Evolutionary conservation across 2,113 vertebrate genomes (phyloP).

Genomic region (Sinocyclocheilus rhinocerous): DNA sequence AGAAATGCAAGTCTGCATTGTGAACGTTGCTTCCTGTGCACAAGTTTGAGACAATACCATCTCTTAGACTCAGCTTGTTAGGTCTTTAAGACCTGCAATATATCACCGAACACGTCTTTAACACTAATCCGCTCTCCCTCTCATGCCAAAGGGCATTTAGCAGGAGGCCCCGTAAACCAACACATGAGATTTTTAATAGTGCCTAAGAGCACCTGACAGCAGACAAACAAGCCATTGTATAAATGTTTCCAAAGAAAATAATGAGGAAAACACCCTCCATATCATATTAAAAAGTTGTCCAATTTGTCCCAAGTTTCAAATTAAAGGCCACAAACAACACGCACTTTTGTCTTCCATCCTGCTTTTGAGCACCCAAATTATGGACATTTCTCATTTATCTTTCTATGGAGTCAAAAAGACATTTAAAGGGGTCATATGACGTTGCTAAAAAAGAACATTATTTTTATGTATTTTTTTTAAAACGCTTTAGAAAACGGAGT

Average conservation of each 20-base stretch:
- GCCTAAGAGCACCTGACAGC: not conserved
- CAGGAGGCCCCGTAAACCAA: constrained; percentile 19
- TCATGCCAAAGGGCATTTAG: constrained; percentile 6
- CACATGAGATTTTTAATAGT: not conserved
- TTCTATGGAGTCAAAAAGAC: not conserved
- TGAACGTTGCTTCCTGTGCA: not conserved
- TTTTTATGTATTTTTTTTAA: too few relatives aligned
- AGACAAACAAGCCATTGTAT: not conserved
- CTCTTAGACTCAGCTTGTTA: not conserved
- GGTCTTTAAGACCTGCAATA: not conserved
- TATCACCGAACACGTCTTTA: not conserved
- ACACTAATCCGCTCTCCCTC: not conserved
- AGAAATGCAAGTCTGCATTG: not conserved
- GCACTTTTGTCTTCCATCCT: not conserved
- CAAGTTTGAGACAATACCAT: not conserved
- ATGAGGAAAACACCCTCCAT: not conserved
- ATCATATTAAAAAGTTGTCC: not conserved
- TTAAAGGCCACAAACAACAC: not conserved
- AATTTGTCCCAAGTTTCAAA: not conserved
- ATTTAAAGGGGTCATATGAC: too few relatives aligned
- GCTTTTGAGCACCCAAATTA: not conserved
- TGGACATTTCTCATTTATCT: not conserved
- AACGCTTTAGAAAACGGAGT: too few relatives aligned
- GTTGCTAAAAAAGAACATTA: too few relatives aligned
- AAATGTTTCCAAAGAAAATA: not conserved